These are phyloP conservation scores for Volucella inanis DNA, from an alignment of 2,888 invertebrate species.

Conservation along the genomic window DNA sequence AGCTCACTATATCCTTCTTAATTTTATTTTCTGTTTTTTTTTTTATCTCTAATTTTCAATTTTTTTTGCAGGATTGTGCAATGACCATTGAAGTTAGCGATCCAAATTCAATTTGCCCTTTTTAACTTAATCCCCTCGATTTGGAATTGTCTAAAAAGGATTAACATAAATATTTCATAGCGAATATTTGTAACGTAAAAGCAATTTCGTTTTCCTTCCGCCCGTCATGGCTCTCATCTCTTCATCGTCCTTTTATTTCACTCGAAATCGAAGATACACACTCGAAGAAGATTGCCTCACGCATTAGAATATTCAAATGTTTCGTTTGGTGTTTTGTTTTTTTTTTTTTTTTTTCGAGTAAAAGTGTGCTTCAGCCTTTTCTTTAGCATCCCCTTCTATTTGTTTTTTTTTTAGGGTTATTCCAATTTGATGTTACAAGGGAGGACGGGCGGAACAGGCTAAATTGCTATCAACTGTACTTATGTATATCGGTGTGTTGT, in stretches of 20 bases:
- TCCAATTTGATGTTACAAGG: constrained; percentile 19
- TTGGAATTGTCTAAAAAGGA: constrained; percentile 58
- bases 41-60: neutral
- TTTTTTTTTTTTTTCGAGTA: constrained; percentile 10
- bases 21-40: too few species aligned
- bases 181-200: constrained; percentile 30
- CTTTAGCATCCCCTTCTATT: constrained; percentile 7
- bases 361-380: neutral
- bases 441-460: neutral
- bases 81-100: constrained; percentile 33
- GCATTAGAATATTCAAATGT: constrained; percentile 60
- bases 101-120: constrained; percentile 40
- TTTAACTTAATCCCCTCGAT: constrained; percentile 24
- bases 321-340: constrained; percentile 33
- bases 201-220: constrained; percentile 16
- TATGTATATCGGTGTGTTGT: constrained; percentile 52
- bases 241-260: constrained; percentile 31
- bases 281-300: constrained; percentile 18
- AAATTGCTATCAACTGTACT: constrained; percentile 29
- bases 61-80: constrained; percentile 33
- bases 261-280: constrained; percentile 36
- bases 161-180: constrained; percentile 60
- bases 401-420: constrained; percentile 42
- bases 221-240: neutral
- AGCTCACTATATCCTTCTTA: neutral